Base-by-base conservation (phyloP, 2,797 vertebrate species). In the Coranthus polyacanthus region DNA sequence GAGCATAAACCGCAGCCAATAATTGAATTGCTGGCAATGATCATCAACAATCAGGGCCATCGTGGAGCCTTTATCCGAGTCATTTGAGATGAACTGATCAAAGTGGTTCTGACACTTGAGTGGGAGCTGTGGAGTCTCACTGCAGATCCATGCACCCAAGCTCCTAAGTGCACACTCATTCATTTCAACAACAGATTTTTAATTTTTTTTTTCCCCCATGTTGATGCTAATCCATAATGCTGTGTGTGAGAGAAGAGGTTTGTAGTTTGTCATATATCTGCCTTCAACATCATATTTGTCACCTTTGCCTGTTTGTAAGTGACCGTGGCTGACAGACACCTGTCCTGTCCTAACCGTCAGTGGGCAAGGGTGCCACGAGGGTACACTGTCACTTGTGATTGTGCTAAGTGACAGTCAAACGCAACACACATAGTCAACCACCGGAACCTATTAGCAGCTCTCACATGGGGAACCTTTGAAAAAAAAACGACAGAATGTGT, bases 21-120 rank as follows among this genome's bases (percentile, higher is more conserved):
- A 84, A 89, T 77, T 77, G 56, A 87, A 85, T 81, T 52, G 36
- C 68, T 68, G 65, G 72, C 62, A 74, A 68, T 49, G 73, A 84
- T 81, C 78, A 52, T 68, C 69, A 43, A 45, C 75, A 75, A 78
- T 74, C 72, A 47, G 36, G 72, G 55, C 63, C 68, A 41, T 37
- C 15, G 59, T 17, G 16, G 39, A 15, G 74, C 76, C 45, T 47
- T 64, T 54, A 61, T 73, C 78, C 73, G 42, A 64, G 15, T 43
- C 45, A 61, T 67, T 70, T 61, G 20, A 79, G 64, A 78, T 36
- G 58, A 72, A 68, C 52, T 46, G 74, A 84, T 46, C 53, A 42
- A 58, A 77, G 77, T 15, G 32, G 13, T 17, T 71, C 37, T 73
- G 80, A 68, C 53, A 44, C 5, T 26, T 0, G 46, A 37, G 15